Percentiles rank a stretch among this genome's conserved stretches.
phyloP scores from a whole-genome alignment of 2,888 invertebrate genomes.

The Amphipyra berbera region DNA sequence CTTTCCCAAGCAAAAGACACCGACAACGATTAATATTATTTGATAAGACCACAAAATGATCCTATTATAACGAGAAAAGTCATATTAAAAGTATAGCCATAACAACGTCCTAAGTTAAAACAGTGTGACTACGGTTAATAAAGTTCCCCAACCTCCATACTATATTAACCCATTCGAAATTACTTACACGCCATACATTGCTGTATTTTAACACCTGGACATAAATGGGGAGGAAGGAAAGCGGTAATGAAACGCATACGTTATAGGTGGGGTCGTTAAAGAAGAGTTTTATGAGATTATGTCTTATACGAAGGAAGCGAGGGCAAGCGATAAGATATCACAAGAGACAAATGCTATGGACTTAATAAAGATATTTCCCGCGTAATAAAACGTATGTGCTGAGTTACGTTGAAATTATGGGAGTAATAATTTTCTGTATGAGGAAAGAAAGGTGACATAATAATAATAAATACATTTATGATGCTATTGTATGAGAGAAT shows the following conservation, averaged over 20 bases:
- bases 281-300: slow-evolving; percentile 61
- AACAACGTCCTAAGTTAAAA: slow-evolving; percentile 54
- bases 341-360: slow-evolving; percentile 75
- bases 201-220: slow-evolving; percentile 32
- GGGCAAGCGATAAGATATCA: slow-evolving; percentile 63
- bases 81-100: slow-evolving; percentile 48
- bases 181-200: slow-evolving; percentile 53
- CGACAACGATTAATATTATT: slow-evolving; percentile 46
- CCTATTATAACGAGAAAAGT: slow-evolving; percentile 53
- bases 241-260: slow-evolving; percentile 57
- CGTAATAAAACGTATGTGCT: slow-evolving; percentile 75
- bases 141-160: slow-evolving; percentile 35
- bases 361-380: slow-evolving; percentile 77
- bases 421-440: slow-evolving; percentile 70
- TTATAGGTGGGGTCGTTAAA: slow-evolving; percentile 59
- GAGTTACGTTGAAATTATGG: slow-evolving; percentile 74
- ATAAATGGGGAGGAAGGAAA: slow-evolving; percentile 41
- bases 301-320: slow-evolving; percentile 52
- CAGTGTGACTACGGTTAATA: slow-evolving; percentile 56
- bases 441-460: slow-evolving; percentile 65
- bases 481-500: slow-evolving; percentile 21
- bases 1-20: slow-evolving; percentile 57
- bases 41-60: slow-evolving; percentile 48
- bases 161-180: slow-evolving; percentile 43
- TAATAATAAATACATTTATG: slow-evolving; percentile 63